These are phyloP conservation scores for Botrylloides violaceus DNA, from an alignment of 23 tunicate species.

Conservation along the genomic window DNA sequence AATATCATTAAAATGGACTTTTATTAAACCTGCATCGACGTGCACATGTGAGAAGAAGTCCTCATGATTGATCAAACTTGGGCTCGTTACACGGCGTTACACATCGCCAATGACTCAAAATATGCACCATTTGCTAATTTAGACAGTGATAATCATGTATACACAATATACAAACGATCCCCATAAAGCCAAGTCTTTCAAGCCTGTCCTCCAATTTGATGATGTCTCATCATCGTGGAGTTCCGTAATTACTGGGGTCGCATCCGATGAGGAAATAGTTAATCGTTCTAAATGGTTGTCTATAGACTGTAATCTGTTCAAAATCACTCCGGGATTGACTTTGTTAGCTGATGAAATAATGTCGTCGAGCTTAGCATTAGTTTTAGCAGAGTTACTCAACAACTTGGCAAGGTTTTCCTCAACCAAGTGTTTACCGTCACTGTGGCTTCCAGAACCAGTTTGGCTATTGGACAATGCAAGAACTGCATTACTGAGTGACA, in stretches of 20 bases:
- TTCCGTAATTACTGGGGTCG: neutral
- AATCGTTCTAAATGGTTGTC: neutral
- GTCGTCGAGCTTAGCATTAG: conserved; percentile 4
- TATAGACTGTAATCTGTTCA: neutral
- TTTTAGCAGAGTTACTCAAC: neutral
- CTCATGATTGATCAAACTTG: too few species aligned
- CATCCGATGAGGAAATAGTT: neutral
- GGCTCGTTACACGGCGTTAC: too few species aligned
- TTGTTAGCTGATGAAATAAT: conserved; percentile 16
- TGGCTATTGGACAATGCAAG: neutral
- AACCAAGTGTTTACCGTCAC: neutral
- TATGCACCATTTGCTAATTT: too few species aligned
- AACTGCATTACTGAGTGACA: conserved; percentile 15
- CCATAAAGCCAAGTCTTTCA: conserved; percentile 38
- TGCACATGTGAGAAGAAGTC: too few species aligned
- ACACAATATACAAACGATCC: conserved; percentile 36
- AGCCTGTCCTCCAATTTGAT: neutral
- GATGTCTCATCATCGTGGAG: neutral
- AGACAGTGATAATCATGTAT: conserved; percentile 29
- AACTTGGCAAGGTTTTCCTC: neutral
- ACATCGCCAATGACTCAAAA: too few species aligned
- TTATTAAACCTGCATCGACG: too few species aligned
- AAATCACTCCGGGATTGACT: neutral
- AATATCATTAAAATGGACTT: too few species aligned
- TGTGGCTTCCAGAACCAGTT: neutral